Percentiles rank a stretch among this genome's conserved stretches.
Evolutionary conservation across 2,797 vertebrate genomes (phyloP).

Genomic region (Platyrinchus mystaceus): DNA sequence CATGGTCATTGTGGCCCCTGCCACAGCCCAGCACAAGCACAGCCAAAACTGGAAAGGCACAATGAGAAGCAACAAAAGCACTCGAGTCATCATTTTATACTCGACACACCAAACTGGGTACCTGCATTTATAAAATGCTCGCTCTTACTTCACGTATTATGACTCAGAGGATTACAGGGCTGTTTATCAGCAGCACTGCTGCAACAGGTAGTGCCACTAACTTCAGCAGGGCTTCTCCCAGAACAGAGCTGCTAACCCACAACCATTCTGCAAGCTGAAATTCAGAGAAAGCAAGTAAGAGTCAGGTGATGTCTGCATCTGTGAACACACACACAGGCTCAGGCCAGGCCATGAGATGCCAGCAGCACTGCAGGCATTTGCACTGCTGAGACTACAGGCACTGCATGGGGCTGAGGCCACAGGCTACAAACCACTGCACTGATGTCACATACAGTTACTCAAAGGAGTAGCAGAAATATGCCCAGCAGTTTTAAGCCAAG

Average conservation of each 20-base stretch:
- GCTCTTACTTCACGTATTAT: neutral
- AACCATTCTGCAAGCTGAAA: constrained; percentile 1
- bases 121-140: neutral
- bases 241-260: neutral
- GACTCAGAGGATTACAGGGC: constrained; percentile 6
- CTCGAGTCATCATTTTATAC: neutral
- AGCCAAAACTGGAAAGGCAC: neutral
- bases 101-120: neutral
- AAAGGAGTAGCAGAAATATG: neutral
- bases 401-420: neutral
- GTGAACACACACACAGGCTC: neutral
- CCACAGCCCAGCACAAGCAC: neutral
- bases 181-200: neutral
- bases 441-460: neutral
- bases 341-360: neutral
- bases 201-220: constrained; percentile 1
- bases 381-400: neutral
- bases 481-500: neutral
- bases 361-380: neutral
- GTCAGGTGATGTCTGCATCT: neutral
- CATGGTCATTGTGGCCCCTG: neutral
- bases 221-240: neutral
- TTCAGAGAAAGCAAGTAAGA: neutral
- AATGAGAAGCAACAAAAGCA: neutral
- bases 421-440: neutral